These are phyloP conservation scores for Desmophyllum pertusum DNA, from an alignment of 92 coral and sea anemone genomes.

Conservation along the genomic window DNA sequence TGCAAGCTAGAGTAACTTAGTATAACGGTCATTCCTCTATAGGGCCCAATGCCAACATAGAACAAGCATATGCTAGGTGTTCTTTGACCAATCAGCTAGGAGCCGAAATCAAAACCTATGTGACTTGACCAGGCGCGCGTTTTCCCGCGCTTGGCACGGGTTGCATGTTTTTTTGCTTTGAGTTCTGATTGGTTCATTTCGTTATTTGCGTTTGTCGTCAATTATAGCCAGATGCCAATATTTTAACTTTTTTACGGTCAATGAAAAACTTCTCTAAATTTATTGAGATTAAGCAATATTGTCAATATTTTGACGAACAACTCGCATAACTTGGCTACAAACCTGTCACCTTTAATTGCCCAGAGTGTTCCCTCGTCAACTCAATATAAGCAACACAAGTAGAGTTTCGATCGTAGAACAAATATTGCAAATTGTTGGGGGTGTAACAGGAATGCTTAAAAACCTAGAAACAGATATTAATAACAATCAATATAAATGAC, in stretches of 20 bases:
- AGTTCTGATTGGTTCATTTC: not conserved
- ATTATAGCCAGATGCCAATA: no score
- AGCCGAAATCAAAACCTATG: no score
- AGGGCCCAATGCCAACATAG: no score
- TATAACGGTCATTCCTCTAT: no score
- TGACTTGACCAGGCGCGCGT: not conserved
- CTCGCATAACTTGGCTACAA: not conserved
- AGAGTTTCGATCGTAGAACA: not conserved
- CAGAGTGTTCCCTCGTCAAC: not conserved
- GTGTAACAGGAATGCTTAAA: not conserved
- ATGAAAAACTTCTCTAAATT: not conserved
- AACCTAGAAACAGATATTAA: not conserved
- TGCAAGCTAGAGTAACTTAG: no score
- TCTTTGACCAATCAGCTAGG: no score
- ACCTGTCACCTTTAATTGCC: not conserved
- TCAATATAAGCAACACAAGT: not conserved
- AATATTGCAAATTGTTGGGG: not conserved
- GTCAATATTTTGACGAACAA: not conserved
- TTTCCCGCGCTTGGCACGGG: conserved; percentile 1
- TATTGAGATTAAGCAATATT: no score
- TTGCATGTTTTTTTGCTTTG: not conserved
- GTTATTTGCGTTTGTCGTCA: not conserved
- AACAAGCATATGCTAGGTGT: no score
- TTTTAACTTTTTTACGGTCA: not conserved
- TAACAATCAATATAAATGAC: not conserved